These are phyloP conservation scores for Alviniconcha marisindica DNA, from an alignment of 1,140 invertebrate genomes.

Conservation along the genomic window DNA sequence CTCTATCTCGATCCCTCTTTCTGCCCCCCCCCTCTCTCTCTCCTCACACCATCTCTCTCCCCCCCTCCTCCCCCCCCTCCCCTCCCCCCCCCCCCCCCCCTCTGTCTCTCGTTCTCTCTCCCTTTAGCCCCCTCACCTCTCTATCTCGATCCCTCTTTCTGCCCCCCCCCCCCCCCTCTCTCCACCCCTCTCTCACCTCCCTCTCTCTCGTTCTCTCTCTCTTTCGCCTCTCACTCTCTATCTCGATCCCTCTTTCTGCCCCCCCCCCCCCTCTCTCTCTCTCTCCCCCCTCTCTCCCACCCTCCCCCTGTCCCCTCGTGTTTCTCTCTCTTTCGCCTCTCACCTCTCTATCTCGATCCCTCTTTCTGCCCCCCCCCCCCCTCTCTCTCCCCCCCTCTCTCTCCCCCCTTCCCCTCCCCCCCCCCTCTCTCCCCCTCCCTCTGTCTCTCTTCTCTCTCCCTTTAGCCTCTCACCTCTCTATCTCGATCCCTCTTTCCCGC, in stretches of 20 bases:
- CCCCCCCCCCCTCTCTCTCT: too few species aligned
- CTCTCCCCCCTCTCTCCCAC: not conserved
- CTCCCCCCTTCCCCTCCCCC: not conserved
- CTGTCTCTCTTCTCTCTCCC: not conserved
- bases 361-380: not conserved
- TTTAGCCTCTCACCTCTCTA: not conserved
- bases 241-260: not conserved
- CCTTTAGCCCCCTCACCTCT: too few species aligned
- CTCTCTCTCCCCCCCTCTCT: not conserved
- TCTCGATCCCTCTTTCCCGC: too few species aligned
- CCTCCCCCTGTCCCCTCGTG: not conserved
- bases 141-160: too few species aligned
- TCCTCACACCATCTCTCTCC: too few species aligned
- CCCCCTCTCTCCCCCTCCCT: not conserved
- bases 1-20: too few species aligned
- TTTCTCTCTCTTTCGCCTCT: not conserved
- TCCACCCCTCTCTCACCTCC: not conserved
- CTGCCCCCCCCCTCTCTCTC: too few species aligned
- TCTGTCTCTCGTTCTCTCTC: too few species aligned
- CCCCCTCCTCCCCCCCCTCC: too few species aligned
- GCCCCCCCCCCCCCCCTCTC: too few species aligned
- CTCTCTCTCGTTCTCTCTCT: not conserved
- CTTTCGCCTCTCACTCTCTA: not conserved
- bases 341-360: not conserved
- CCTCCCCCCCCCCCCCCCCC: too few species aligned